These are phyloP conservation scores for Dryobates pubescens DNA, from an alignment of 2,797 vertebrate species.

Conservation along the genomic window DNA sequence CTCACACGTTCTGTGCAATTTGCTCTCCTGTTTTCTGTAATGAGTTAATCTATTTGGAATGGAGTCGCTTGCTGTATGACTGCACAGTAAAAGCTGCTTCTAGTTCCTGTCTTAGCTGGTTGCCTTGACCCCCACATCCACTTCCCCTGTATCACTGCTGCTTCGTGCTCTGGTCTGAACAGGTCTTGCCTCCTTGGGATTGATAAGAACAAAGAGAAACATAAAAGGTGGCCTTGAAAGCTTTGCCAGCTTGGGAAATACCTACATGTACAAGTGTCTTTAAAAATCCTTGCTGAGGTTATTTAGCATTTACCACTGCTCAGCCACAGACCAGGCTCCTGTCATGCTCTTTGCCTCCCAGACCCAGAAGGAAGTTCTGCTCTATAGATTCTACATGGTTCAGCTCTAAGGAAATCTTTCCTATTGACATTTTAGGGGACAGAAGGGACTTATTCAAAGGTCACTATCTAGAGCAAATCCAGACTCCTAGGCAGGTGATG, in stretches of 20 bases:
- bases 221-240: background rate
- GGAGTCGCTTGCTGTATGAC: background rate
- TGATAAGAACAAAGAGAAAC: background rate
- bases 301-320: background rate
- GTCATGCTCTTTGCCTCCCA: rapidly evolving
- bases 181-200: background rate
- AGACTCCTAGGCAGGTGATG: background rate
- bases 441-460: background rate
- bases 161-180: rapidly evolving
- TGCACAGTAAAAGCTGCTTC: background rate
- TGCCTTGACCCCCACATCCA: background rate
- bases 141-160: background rate
- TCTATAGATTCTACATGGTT: background rate
- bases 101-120: background rate
- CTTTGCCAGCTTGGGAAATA: background rate
- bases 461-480: background rate
- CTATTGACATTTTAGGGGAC: background rate
- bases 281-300: background rate
- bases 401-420: background rate
- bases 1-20: background rate
- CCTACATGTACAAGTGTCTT: background rate
- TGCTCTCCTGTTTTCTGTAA: background rate
- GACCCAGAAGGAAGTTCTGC: background rate
- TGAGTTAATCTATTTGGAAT: conserved; percentile 35
- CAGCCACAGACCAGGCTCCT: background rate